Evolutionary conservation across 2,888 invertebrate genomes (phyloP), one percentile per base, ranked within the genome.

Genomic region (Drosophila neonasuta): DNA sequence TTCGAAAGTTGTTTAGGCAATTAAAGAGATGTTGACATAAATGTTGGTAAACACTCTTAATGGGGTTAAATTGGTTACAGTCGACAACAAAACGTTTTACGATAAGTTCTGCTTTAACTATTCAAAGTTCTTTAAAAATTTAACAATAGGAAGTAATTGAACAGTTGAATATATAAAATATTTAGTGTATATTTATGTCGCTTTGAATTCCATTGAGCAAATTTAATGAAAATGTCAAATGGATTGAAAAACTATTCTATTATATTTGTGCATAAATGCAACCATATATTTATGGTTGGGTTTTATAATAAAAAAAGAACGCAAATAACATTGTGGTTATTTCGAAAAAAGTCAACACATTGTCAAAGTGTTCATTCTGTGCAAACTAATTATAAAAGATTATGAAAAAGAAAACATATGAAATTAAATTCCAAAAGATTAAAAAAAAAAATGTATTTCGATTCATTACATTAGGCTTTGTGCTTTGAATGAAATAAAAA

Each of bases 1-100:
- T 13, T 20, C 9, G 3, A 44, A 32, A 44, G n/a, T n/a, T 44
- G 54, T 42, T 44, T 42, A 42, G 15, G 20, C 17, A 20, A 54
- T 44, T 6, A 17, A 44, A 54, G n/a, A 10, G 7, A 15, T 13
- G 7, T 41, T 13, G 15, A 13, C 15, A 41, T 41, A 7, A 15
- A 41, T 15, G 6, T 41, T 8, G 6, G 24, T 24, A 13, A 8
- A 11, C 39, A 13, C 13, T 2, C 39, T 2, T 36, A 36, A 36
- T 36, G 11, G 10, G 34, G 11, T 36, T 11, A 36, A n/a, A 36
- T 36, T 36, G 34, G 13, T 15, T 15, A 13, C 7, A 20, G 20
- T 20, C 11, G 11, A 11, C 5, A 17, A 11, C 2, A 20, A 44
- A 44, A 17, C 3, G 17, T 44, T 44, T 2, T 8, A 44, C 4